A percentile compares a stretch with the other conserved stretches of the same genome.
Conservation (phyloP, 2,888 invertebrate genomes). For the Drepana falcataria region DNA sequence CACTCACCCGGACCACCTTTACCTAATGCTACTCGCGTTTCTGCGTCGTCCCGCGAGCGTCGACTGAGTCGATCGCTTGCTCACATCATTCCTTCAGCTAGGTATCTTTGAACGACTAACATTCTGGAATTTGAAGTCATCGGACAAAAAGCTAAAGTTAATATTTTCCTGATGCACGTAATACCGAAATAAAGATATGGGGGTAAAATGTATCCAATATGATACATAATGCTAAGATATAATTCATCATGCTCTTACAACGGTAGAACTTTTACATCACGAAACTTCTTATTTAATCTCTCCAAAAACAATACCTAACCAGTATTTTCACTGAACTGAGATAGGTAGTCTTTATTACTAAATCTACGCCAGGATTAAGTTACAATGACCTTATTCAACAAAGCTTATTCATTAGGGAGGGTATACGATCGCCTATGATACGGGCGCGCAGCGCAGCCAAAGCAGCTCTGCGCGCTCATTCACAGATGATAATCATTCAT, state of each 20-base stretch:
- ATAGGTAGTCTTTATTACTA: background rate
- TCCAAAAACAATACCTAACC: too few species aligned
- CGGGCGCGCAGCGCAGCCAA: slow-evolving; percentile 9
- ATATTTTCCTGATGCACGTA: too few species aligned
- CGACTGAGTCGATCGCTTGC: slow-evolving; percentile 11
- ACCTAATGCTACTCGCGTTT: slow-evolving; percentile 26
- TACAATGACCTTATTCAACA: background rate
- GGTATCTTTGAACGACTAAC: too few species aligned
- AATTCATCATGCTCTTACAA: too few species aligned
- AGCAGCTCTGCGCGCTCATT: slow-evolving; percentile 36
- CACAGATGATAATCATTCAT: slow-evolving; percentile 54
- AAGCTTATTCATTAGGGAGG: background rate
- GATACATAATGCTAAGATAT: too few species aligned
- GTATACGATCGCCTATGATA: slow-evolving; percentile 6
- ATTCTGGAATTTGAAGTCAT: too few species aligned
- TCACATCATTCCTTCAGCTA: background rate
- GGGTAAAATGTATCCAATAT: too few species aligned
- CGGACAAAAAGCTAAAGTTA: too few species aligned
- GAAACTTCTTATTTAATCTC: too few species aligned
- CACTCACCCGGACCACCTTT: slow-evolving; percentile 29
- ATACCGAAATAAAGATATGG: too few species aligned
- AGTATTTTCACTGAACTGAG: too few species aligned
- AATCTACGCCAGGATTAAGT: background rate
- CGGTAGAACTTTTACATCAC: too few species aligned
- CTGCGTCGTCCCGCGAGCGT: slow-evolving; percentile 10